Evolutionary conservation across 2,888 invertebrate species (phyloP), one percentile per base, ranked within the genome.

Genomic region (Biston betularia): DNA sequence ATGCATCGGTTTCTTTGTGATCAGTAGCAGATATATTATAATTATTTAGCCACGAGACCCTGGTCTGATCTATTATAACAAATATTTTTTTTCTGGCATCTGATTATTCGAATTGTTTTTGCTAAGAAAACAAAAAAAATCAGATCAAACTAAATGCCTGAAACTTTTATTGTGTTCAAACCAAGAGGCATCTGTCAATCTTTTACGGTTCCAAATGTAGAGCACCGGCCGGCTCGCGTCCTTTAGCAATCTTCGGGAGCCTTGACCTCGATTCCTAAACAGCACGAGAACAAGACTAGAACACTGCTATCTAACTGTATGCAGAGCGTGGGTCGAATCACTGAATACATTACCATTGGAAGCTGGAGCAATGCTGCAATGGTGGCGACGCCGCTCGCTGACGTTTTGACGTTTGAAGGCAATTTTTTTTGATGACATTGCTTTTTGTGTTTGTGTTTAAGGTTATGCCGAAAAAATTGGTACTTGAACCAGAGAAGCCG

Each of bases 261-360:
- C 74, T 73, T 73, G 73, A 70, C 70, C 71, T 57, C 63, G 72
- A 67, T 72, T 48, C 62, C 46, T 48, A 69, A 66, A 52, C 69
- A 59, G 67, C 68, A 69, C 61, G 58, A 45, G 53, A 45, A 55
- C 55, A 56, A 45, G 15, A 24, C 42, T 33, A 55, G 24, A 42
- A 59, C 53, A 8, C 64, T 55, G 65, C 49, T 72, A 65, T 69
- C 69, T 74, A 66, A 69, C 72, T 66, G 74, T 70, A 59, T 24
- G 55, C 46, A 50, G 53, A 53, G 69, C 72, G 74, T 72, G 72
- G 58, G 48, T 40, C 38, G 71, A 62, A 58, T 70, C 44, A 11
- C 33, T 35, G 35, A 59, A 63, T 54, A 67, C 49, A 54, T 67
- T 67, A 53, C 34, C 66, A 62, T 66, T 54, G 55, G 48, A 48